These are phyloP conservation scores for Drosophila siamana DNA, from an alignment of 2,888 invertebrate species.

Conservation along the genomic window DNA sequence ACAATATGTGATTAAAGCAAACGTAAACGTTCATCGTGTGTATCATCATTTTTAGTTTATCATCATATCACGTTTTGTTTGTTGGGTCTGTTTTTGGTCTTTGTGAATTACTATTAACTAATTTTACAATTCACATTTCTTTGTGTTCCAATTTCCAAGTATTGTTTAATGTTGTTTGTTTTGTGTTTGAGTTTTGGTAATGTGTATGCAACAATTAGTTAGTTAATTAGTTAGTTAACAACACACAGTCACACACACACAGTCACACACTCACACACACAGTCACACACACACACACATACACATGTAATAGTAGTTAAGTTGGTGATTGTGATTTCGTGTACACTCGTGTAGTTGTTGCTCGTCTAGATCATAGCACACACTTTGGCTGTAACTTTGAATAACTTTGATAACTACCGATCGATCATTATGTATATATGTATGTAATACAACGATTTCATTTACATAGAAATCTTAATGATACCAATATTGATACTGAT, in stretches of 20 bases:
- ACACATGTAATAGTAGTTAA: constrained; percentile 1
- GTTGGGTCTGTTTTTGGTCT: constrained; percentile 38
- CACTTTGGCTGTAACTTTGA: constrained; percentile 25
- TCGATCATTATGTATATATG: constrained; percentile 56
- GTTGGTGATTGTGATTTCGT: constrained; percentile 13
- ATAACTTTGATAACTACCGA: constrained; percentile 16
- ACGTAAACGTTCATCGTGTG: constrained; percentile 14
- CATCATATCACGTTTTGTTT: constrained; percentile 24
- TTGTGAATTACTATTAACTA: constrained; percentile 33
- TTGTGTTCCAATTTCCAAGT: neutral
- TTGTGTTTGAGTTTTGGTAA: constrained; percentile 21
- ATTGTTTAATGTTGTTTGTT: constrained; percentile 4
- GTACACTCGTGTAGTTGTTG: constrained; percentile 29
- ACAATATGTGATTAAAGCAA: constrained; percentile 24
- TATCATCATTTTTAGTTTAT: constrained; percentile 35
- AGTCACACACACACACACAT: neutral
- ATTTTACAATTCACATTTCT: neutral
- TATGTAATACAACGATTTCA: constrained; percentile 48
- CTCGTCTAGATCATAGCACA: constrained; percentile 46
- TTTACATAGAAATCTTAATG: constrained; percentile 34
- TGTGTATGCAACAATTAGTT: constrained; percentile 39
- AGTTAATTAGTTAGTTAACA: constrained; percentile 6
- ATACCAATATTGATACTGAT: constrained; percentile 11
- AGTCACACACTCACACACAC: neutral
- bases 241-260: neutral